Percentiles rank a stretch among this genome's conserved stretches.
phyloP scores from a whole-genome alignment of 2,888 invertebrate species.

The Apodemia zela region DNA sequence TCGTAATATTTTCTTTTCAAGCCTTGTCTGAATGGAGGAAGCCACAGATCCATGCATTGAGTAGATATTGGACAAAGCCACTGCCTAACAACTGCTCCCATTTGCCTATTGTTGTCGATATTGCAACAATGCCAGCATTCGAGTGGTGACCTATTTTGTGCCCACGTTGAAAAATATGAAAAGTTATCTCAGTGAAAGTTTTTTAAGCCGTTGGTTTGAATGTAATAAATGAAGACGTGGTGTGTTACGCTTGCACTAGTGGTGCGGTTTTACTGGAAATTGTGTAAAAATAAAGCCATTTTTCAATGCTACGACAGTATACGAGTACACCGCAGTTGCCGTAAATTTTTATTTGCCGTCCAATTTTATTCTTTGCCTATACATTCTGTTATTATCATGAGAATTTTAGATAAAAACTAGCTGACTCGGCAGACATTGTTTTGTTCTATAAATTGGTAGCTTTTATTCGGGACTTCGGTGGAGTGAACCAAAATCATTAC shows the following conservation, averaged over 20 bases:
- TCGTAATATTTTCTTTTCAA: slow-evolving; percentile 51
- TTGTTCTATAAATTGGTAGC: too few species aligned
- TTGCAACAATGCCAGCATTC: slow-evolving; percentile 42
- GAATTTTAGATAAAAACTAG: neutral
- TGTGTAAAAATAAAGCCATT: slow-evolving; percentile 14
- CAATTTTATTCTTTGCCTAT: neutral
- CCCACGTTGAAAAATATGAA: slow-evolving; percentile 46
- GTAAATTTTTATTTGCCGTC: neutral
- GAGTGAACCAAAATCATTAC: too few species aligned
- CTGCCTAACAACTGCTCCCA: slow-evolving; percentile 56
- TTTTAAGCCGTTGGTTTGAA: slow-evolving; percentile 33
- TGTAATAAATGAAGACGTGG: slow-evolving; percentile 28
- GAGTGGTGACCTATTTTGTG: slow-evolving; percentile 47
- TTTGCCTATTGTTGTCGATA: slow-evolving; percentile 55
- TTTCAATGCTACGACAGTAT: neutral
- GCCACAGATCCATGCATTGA: slow-evolving; percentile 60
- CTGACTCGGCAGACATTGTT: too few species aligned
- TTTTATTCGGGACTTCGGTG: too few species aligned
- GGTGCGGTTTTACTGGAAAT: slow-evolving; percentile 11
- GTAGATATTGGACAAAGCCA: slow-evolving; percentile 60
- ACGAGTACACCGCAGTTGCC: neutral
- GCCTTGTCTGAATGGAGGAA: slow-evolving; percentile 46
- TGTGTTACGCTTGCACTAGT: slow-evolving; percentile 6
- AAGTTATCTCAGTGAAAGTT: slow-evolving; percentile 42
- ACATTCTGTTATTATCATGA: neutral